Evolutionary conservation across 2,797 vertebrate species (phyloP), one percentile per base, ranked within the genome.

Genomic region (Rhinogobio ventralis): DNA sequence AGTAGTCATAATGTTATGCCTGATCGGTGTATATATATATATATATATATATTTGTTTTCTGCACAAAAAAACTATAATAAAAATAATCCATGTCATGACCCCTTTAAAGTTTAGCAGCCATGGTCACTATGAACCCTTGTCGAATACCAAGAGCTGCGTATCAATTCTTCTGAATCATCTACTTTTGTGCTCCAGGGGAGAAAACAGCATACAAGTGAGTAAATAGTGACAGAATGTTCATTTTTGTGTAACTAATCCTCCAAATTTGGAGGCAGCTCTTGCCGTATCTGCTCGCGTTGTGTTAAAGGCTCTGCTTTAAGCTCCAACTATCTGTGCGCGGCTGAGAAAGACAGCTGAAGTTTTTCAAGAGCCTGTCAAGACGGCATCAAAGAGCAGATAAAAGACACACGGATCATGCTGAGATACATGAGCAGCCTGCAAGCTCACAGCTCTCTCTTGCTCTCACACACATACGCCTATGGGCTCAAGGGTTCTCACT

Each of bases 331-430:
- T 64, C 46, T 67, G 55, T 67, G 33, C 53, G 30, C 5, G 71
- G 28, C 84, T 66, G 67, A 53, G 36, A 73, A 49, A 86, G 45
- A 86, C 57, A 69, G 69, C 55, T 83, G 75, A 72, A 28, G 25
- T 66, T 82, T 83, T 53, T 79, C 75, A 67, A 84, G 66, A 69
- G 60, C 33, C 62, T 42, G 79, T 74, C 55, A 51, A 66, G 42
- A 45, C 30, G 19, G 69, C 85, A 68, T 81, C 51, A 71, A 71
- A 80, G 82, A 74, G 45, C 71, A 76, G 86, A 87, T 87, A 60
- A 87, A 84, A 87, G 86, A 81, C 77, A 73, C 0, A n/a, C 73
- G 85, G 68, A 83, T 84, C 81, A 79, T 19, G 66, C 83, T 53
- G 77, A 84, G 72, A 80, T 80, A 81, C 82, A 71, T 69, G 77